Conservation (phyloP, 2,797 vertebrate species). For the Chloroceryle amazona region DNA sequence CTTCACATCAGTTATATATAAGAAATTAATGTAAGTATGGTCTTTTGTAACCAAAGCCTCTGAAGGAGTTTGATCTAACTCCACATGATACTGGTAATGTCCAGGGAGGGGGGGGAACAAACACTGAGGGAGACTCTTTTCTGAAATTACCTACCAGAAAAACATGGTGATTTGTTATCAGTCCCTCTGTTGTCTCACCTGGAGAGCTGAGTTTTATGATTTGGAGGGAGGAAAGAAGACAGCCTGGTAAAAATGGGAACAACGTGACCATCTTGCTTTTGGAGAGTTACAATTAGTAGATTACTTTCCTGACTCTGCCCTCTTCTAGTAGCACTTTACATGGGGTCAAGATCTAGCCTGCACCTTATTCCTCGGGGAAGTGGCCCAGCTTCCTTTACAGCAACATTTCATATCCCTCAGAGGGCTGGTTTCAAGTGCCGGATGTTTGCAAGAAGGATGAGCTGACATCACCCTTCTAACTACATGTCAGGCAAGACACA, state of each 20-base stretch:
- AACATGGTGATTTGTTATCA: not conserved
- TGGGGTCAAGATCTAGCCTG: not conserved
- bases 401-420: not conserved
- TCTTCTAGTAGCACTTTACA: not conserved
- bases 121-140: not conserved
- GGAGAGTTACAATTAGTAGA: not conserved
- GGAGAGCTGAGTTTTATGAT: not conserved
- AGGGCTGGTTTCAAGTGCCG: not conserved
- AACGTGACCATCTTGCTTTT: not conserved
- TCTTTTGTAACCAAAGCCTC: not conserved
- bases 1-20: not conserved
- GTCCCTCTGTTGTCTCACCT: not conserved
- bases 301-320: not conserved
- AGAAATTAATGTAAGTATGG: not conserved
- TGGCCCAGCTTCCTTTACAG: not conserved
- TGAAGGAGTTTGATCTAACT: not conserved
- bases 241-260: not conserved
- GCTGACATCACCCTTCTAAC: not conserved
- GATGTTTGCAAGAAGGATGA: not conserved
- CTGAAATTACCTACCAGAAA: not conserved
- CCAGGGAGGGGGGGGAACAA: no score
- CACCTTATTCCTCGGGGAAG: not conserved
- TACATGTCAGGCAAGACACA: not conserved
- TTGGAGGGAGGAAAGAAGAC: not conserved
- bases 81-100: rapidly evolving